These are phyloP conservation scores for Enteromius afrohamiltoni DNA, from an alignment of 2,797 vertebrate genomes.

Conservation along the genomic window DNA sequence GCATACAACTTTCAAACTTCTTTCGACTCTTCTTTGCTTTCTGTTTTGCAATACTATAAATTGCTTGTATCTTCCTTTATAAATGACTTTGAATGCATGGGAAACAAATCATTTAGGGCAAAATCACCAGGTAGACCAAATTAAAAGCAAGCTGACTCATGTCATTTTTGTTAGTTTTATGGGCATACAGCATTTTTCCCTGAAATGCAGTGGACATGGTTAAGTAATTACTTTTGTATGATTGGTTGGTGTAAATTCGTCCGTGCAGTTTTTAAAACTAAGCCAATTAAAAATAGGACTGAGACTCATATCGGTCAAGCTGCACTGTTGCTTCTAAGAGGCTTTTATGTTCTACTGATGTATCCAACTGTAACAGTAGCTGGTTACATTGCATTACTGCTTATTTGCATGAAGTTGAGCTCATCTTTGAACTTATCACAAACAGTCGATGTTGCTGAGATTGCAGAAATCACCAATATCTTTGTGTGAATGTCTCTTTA, in stretches of 20 bases:
- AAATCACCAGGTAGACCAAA: neutral
- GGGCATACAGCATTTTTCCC: neutral
- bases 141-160: neutral
- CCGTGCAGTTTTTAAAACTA: neutral
- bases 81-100: neutral
- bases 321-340: neutral
- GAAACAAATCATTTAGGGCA: neutral
- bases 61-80: neutral
- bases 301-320: neutral
- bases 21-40: neutral
- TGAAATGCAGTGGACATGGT: neutral
- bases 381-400: neutral
- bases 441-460: neutral
- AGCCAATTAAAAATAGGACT: neutral
- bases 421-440: neutral
- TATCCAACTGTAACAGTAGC: neutral
- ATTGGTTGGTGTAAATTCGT: neutral
- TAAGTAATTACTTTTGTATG: neutral
- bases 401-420: neutral
- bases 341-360: neutral
- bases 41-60: neutral
- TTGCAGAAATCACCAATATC: neutral
- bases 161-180: neutral
- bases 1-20: neutral
- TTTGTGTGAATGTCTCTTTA: neutral